Base-by-base conservation (phyloP, 2,888 invertebrate species). In the Gisinianus flammeolus region DNA sequence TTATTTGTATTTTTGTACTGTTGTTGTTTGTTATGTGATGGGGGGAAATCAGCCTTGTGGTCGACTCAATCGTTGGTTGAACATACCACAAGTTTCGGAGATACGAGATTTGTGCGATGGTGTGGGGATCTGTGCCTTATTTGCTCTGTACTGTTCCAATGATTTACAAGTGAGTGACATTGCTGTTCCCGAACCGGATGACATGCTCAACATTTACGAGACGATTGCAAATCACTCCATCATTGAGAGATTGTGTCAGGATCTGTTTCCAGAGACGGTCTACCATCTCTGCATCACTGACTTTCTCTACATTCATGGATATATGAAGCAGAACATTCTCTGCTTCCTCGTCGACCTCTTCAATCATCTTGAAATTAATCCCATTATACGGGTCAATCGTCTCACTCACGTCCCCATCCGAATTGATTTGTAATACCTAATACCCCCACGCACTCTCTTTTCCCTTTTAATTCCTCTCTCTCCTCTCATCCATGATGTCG, bases 301-400 rank as follows among this genome's bases (percentile, higher is more conserved):
- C 78, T 83, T 84, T 70, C 81, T 83, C 44, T 84, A 84, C 73
- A 83, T 84, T 75, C 84, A 84, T 71, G 84, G 84, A 8, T 83
- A 83, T 71, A 84, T 84, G 84, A 84, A 84, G 66, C 82, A 83
- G 62, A 84, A 84, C 70, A 81, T 84, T 69, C 69, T 84, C 26
- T 80, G 80, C 69, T 83, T 84, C 72, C 79, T 84, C 10, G 81
- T 84, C 28, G 84, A 84, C 78, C 80, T 84, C 52, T 84, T 84
- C 75, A 74, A 80, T 54, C 81, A 84, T 73, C 69, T 82, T 26
- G 84, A 84, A 73, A 79, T 84, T 64, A 82, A 79, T 79, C 84
- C 84, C 44, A 79, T 80, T 35, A 69, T 79, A 4, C 77, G 82
- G 58, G 84, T 84, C 79, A 83, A 82, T 78, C 80, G 83, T 54